A percentile compares a stretch with the other conserved stretches of the same genome.
These are phyloP conservation scores for Kryphioiulus occultus DNA, from an alignment of 2,888 invertebrate genomes.

Conservation along the genomic window DNA sequence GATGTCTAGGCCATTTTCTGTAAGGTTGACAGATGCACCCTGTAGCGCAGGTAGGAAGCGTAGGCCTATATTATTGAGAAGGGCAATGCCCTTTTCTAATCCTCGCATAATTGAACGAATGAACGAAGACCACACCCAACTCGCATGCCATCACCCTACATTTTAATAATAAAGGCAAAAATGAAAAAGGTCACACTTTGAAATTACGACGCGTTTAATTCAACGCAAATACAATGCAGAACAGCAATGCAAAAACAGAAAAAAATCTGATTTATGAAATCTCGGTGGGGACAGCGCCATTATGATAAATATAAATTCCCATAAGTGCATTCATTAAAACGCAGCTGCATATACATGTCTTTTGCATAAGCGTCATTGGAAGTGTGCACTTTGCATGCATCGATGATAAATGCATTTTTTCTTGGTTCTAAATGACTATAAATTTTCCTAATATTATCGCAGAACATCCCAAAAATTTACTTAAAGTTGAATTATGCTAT, in stretches of 20 bases:
- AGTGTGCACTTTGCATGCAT: too few species aligned
- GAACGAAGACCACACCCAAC: slow-evolving; percentile 15
- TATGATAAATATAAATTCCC: not conserved
- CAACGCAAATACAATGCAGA: not conserved
- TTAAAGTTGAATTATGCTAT: too few species aligned
- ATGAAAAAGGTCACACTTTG: slow-evolving; percentile 4
- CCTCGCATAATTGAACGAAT: not conserved
- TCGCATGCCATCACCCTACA: not conserved
- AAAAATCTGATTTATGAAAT: not conserved
- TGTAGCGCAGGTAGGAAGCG: not conserved
- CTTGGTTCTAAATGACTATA: too few species aligned
- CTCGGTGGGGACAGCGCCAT: not conserved
- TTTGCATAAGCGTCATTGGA: too few species aligned
- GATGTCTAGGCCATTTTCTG: too few species aligned
- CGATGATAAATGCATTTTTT: too few species aligned
- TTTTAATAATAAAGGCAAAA: not conserved
- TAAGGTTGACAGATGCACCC: not conserved
- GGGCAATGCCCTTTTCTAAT: slow-evolving; percentile 1
- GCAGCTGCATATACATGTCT: too few species aligned
- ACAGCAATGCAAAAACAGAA: not conserved
- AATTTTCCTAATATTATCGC: too few species aligned
- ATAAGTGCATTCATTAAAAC: not conserved
- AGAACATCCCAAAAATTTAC: too few species aligned
- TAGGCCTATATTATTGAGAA: not conserved
- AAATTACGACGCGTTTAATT: not conserved